phyloP scores from a whole-genome alignment of 2,888 invertebrate genomes.

The Tinea trinotella region DNA sequence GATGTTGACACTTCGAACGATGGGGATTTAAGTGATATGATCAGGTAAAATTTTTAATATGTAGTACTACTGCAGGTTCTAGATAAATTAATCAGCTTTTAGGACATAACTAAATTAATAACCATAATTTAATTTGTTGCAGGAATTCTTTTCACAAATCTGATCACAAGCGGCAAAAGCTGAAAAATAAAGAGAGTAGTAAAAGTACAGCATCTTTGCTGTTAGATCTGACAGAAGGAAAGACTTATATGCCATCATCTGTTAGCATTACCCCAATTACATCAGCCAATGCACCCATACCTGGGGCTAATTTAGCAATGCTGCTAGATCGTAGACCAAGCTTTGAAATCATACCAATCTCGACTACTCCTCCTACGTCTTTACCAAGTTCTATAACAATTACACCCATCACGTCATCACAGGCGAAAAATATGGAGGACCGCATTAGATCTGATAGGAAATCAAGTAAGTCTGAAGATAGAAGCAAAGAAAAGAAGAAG shows the following conservation, averaged over 20 bases:
- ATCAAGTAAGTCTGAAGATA: slow-evolving; percentile 58
- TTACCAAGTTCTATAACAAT: slow-evolving; percentile 89
- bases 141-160: slow-evolving; percentile 73
- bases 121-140: too few species aligned
- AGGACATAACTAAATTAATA: too few species aligned
- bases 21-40: slow-evolving; percentile 75
- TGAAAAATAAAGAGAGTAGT: slow-evolving; percentile 70
- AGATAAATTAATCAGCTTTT: too few species aligned
- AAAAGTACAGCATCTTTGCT: slow-evolving; percentile 52
- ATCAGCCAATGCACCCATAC: slow-evolving; percentile 74
- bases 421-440: slow-evolving; percentile 62
- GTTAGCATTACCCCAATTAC: slow-evolving; percentile 67
- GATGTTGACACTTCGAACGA: slow-evolving; percentile 76
- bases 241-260: slow-evolving; percentile 65
- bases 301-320: slow-evolving; percentile 71
- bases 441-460: slow-evolving; percentile 61
- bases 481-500: slow-evolving; percentile 78
- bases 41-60: slow-evolving; percentile 63
- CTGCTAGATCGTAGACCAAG: slow-evolving; percentile 80
- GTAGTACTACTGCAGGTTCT: too few species aligned
- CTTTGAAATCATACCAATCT: slow-evolving; percentile 89
- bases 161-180: slow-evolving; percentile 73
- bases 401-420: slow-evolving; percentile 80
- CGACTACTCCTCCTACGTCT: slow-evolving; percentile 74
- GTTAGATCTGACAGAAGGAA: slow-evolving; percentile 70